A percentile compares a stretch with the other conserved stretches of the same genome.
phyloP scores from a whole-genome alignment of 2,113 vertebrate genomes.

The Herpailurus yagouaroundi region DNA sequence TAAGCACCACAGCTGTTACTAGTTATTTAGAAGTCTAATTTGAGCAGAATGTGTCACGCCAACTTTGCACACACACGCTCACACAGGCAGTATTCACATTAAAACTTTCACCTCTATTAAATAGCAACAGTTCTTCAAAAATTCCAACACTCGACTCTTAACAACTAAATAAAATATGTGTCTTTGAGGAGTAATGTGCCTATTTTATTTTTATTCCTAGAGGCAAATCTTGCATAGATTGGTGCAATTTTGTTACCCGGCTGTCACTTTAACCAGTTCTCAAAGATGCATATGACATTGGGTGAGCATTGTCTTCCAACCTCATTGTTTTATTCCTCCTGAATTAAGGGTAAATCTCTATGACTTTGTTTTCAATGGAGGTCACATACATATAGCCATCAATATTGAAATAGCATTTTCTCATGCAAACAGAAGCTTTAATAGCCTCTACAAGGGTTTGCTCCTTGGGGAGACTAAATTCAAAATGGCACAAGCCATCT shows the following conservation, averaged over 20 bases:
- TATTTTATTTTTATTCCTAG: conserved; percentile 71
- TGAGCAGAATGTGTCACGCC: conserved; percentile 74
- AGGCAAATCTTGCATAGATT: conserved; percentile 41
- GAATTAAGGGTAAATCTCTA: conserved; percentile 17
- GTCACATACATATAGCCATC: conserved; percentile 54
- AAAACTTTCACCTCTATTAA: conserved; percentile 73
- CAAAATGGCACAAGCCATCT: conserved; percentile 74
- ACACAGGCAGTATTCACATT: not conserved
- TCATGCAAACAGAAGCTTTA: conserved; percentile 60
- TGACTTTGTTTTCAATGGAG: conserved; percentile 61
- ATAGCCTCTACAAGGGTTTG: conserved; percentile 62
- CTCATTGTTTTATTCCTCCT: not conserved
- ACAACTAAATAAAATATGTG: conserved; percentile 81
- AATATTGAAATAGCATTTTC: conserved; percentile 57
- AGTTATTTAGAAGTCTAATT: conserved; percentile 75
- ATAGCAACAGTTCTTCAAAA: conserved; percentile 77
- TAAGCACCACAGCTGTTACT: conserved; percentile 72
- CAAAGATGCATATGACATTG: not conserved
- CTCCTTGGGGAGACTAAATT: conserved; percentile 60
- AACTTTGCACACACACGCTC: conserved; percentile 40
- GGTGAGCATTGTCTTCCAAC: not conserved
- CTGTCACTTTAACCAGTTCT: not conserved
- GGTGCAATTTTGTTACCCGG: not conserved
- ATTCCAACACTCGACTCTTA: conserved; percentile 72
- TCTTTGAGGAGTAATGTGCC: conserved; percentile 69